Base-by-base conservation (phyloP, 2,888 invertebrate species). In the Lasiommata megera region DNA sequence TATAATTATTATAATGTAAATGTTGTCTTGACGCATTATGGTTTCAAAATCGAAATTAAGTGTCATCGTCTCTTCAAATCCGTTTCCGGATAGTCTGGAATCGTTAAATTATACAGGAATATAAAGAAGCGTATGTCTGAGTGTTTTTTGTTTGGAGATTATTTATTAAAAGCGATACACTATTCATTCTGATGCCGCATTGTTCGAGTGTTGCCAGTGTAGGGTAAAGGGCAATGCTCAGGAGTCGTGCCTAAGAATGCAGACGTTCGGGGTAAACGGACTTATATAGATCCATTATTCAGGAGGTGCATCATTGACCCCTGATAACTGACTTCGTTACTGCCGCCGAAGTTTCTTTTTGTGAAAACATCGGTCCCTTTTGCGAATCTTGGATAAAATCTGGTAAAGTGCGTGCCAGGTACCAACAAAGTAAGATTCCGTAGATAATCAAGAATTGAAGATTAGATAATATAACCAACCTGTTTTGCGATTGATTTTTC, bases 261-360 rank as follows among this genome's bases (percentile, higher is more conserved):
- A 84, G 85, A 82, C 85, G 74, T 60, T 64, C 63, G 75, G 73
- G 86, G 86, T 84, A 81, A 84, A 84, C 64, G 86, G 69, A 77
- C 86, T 79, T 65, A 61, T 67, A 66, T 54, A 37, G 31, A 74
- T 85, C 75, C 72, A 80, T 87, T 77, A 87, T 88, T 79, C 80
- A 84, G 66, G 56, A 67, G 72, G 70, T 79, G 80, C 80, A 82
- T 78, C 80, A 81, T 79, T 83, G 78, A 81, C 78, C 77, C 72
- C 68, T 66, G 66, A 53, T 64, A 65, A 62, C 61, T 66, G 70
- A 65, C 54, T 72, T 58, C 61, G 61, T 68, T 68, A 68, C 60
- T 59, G 66, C 58, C 51, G 67, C 66, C 64, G 55, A 58, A 51
- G 58, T 43, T 60, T 54, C 52, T 28, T 68, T 52, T 48, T 56